Evolutionary conservation across 2,797 vertebrate species (phyloP).

Genomic region (Tokudaia tokunoshimensis): DNA sequence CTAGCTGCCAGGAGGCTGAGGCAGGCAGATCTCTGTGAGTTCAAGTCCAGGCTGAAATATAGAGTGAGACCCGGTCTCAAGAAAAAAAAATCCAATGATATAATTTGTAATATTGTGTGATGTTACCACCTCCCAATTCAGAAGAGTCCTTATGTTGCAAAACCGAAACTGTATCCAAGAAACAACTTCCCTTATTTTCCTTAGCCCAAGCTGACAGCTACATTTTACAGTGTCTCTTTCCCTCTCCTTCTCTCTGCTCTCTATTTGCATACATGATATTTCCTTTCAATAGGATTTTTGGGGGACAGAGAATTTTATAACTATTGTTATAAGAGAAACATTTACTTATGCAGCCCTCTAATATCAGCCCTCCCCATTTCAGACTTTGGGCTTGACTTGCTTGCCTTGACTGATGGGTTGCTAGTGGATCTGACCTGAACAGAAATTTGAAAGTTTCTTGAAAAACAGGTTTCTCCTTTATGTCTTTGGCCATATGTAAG

Average conservation of each 20-base stretch:
- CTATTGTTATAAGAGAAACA: not conserved
- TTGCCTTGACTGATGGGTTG: not conserved
- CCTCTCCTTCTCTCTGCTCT: not conserved
- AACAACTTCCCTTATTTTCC: not conserved
- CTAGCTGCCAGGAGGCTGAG: not conserved
- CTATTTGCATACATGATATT: not conserved
- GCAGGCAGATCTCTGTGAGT: not conserved
- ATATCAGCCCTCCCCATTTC: not conserved
- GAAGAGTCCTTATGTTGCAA: not conserved
- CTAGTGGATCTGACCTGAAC: not conserved
- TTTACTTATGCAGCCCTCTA: not conserved
- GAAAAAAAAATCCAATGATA: not conserved
- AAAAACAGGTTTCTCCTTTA: not conserved
- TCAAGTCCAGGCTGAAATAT: not conserved
- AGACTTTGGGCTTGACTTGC: not conserved
- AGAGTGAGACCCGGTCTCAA: not conserved
- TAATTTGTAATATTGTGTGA: not conserved
- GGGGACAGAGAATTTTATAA: not conserved
- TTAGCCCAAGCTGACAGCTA: not conserved
- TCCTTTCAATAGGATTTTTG: not conserved
- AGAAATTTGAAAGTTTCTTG: slow-evolving; percentile 16
- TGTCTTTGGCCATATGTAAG: not conserved
- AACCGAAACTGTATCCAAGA: not conserved
- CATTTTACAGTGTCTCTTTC: not conserved
- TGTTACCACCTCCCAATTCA: not conserved